Base-by-base conservation (phyloP, 1,140 invertebrate genomes). In the Drosophila ficusphila region DNA sequence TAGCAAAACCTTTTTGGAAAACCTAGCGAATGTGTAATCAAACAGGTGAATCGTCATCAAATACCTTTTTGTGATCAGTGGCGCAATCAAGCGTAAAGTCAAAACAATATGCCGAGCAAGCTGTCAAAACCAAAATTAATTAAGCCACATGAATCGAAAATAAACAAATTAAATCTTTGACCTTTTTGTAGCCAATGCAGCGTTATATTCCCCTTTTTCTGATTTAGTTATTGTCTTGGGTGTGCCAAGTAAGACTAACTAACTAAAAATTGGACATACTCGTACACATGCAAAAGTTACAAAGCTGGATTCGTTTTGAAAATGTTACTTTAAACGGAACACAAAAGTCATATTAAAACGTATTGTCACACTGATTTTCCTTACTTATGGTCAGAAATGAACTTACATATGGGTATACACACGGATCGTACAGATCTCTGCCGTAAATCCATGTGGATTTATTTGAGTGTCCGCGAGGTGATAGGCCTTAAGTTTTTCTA, bases 281-380 rank as follows among this genome's bases (percentile, higher is more conserved):
- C 54, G 52, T 46, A 47, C 18, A 53, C 54, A 56, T 46, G 41
- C 27, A 19, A 18, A 58, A 49, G 69, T 14, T 11, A 42, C 31
- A 31, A 11, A 42, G 19, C 53, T 51, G 46, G 29, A 19, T n/a
- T 48, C 76, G 64, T 67, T 76, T 56, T 68, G 47, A 68, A 79
- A 58, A 85, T 72, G 25, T 47, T 67, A 54, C 64, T 65, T 86
- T 86, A 86, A 86, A 86, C 76, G 81, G 58, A 77, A 77, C 51
- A 86, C 81, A 86, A 86, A 86, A 86, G 81, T 81, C 81, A 58
- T 73, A 86, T 86, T 86, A 86, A 86, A 86, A 86, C 76, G 82
- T 77, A 77, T 86, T 86, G 81, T 86, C 51, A 73, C 76, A 58
- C 62, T 86, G 81, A 86, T 88, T 86, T 86, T 77, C 42, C 68